These are phyloP conservation scores for Numida meleagris DNA, from an alignment of 2,113 vertebrate species.

Conservation along the genomic window DNA sequence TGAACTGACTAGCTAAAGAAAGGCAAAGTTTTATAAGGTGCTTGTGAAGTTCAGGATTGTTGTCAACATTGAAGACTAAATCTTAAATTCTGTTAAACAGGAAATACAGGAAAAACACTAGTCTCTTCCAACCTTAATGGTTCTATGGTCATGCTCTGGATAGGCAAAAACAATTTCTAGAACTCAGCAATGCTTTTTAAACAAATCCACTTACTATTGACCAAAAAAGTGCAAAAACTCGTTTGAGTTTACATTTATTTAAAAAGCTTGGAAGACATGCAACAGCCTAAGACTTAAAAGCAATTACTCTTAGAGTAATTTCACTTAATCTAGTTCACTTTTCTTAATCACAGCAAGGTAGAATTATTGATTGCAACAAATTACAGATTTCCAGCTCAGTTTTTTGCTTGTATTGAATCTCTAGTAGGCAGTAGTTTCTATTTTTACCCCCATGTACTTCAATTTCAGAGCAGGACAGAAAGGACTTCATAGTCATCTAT, in stretches of 20 bases:
- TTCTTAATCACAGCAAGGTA: background rate
- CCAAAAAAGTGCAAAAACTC: background rate
- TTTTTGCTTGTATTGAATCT: background rate
- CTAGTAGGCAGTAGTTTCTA: background rate
- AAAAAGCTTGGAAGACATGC: background rate
- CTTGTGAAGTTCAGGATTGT: background rate
- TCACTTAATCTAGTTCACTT: background rate
- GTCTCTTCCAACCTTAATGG: no score
- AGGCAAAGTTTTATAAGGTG: background rate
- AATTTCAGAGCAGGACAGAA: background rate
- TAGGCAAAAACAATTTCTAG: background rate
- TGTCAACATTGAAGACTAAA: background rate
- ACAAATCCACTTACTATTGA: background rate
- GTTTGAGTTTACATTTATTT: background rate
- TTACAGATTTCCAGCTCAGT: background rate
- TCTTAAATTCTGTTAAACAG: background rate
- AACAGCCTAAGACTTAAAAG: background rate
- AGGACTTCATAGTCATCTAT: background rate
- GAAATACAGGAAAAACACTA: background rate
- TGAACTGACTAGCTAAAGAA: background rate
- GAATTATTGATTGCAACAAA: background rate
- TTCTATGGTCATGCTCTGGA: background rate
- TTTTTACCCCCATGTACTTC: background rate
- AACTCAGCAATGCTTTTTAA: background rate
- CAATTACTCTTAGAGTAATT: background rate